Percentiles rank a stretch among this genome's conserved stretches.
These are phyloP conservation scores for Erynnis tages DNA, from an alignment of 2,888 invertebrate genomes.

Conservation along the genomic window DNA sequence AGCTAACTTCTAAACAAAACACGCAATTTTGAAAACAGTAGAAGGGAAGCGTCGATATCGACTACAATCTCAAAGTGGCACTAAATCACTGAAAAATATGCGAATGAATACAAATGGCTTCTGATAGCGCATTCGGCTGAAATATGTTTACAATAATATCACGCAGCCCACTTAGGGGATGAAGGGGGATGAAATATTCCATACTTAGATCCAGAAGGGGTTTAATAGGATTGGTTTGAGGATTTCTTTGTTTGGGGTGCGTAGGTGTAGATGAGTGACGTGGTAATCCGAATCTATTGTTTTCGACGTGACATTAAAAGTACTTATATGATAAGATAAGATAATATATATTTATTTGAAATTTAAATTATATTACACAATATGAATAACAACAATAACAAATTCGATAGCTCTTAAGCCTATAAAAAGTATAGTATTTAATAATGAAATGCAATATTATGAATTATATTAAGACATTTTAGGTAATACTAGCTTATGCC, in stretches of 20 bases:
- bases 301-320: too few relatives aligned
- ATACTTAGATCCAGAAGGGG: constrained; percentile 30
- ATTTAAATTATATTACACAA: too few relatives aligned
- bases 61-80: constrained; percentile 4
- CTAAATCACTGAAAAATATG: constrained; percentile 34
- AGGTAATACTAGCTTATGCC: too few relatives aligned
- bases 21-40: not conserved
- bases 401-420: too few relatives aligned
- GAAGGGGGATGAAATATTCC: constrained; percentile 44
- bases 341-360: too few relatives aligned
- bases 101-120: constrained; percentile 60
- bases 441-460: too few relatives aligned
- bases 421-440: too few relatives aligned
- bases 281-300: not conserved
- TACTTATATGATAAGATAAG: too few relatives aligned
- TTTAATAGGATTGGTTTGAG: constrained; percentile 40
- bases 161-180: constrained; percentile 61
- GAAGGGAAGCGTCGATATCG: not conserved
- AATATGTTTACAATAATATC: constrained; percentile 72
- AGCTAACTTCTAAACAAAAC: not conserved
- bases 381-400: too few relatives aligned
- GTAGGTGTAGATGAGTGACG: not conserved
- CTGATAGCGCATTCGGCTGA: constrained; percentile 59
- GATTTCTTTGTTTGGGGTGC: constrained; percentile 22
- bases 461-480: too few relatives aligned